Base-by-base conservation (phyloP, 2,888 invertebrate genomes). In the Mesoligia furuncula region DNA sequence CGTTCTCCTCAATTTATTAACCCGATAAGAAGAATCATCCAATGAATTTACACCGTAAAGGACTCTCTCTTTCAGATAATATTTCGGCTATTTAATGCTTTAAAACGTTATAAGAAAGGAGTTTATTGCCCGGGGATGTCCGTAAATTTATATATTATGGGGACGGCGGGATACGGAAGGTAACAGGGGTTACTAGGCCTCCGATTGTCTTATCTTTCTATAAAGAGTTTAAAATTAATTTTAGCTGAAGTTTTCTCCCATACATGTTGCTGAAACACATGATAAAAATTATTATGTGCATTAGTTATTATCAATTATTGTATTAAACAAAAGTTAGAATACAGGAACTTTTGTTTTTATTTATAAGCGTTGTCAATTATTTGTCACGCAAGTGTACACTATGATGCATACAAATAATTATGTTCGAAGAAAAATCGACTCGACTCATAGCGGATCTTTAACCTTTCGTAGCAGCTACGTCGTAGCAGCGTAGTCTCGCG, bases 111-210 rank as follows among this genome's bases (percentile, higher is more conserved):
- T 80, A 77, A 84, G 83, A 80, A 84, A 85, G 79, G 84, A 90
- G 83, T 88, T 90, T 90, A 88, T 85, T 80, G 88, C 87, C 78
- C 70, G 69, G 31, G 77, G 83, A 79, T 81, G 70, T 85, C 77
- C 72, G 75, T 87, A 83, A 90, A 86, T 86, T 87, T 84, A 79
- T 86, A 78, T 83, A 85, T 80, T 83, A 77, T 65, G 68, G 71
- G 80, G 73, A 77, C 54, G 83, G 64, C 2, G 61, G 71, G 73
- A 79, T 79, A 76, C 68, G 73, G 68, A 66, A 73, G 75, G 75
- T 79, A 73, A 86, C 76, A 74, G 83, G 67, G 74, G 73, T 79
- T 82, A 68, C 67, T 75, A 65, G 57, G 66, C 59, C 24, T 54
- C 48, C n/a, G 13, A 66, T 84, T 81, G 51, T 85, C 62, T 74